These are phyloP conservation scores for Resseliella maxima DNA, from an alignment of 2,888 invertebrate genomes.

Conservation along the genomic window DNA sequence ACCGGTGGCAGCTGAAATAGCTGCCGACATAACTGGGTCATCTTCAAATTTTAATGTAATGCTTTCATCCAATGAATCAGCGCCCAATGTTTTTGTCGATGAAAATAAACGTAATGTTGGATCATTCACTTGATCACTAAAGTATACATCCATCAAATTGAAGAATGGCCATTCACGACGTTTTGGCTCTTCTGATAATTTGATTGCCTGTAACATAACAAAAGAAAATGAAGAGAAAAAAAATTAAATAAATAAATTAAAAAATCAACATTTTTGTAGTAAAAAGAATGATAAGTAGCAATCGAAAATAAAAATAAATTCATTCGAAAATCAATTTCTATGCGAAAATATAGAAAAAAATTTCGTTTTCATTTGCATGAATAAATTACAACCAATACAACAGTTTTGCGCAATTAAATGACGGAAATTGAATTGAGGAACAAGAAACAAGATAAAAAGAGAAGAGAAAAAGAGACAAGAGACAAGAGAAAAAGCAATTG, in stretches of 20 bases:
- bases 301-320: not conserved
- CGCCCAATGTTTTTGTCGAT: conserved; percentile 66
- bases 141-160: conserved; percentile 68
- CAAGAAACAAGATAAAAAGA: not conserved
- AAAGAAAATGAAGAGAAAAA: conserved; percentile 55
- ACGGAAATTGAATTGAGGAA: not conserved
- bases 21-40: conserved; percentile 67
- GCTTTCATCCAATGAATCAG: conserved; percentile 67
- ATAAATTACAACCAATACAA: not conserved
- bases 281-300: not conserved
- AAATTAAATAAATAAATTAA: not conserved
- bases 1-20: conserved; percentile 67
- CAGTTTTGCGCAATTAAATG: not conserved
- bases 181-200: conserved; percentile 68
- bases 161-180: conserved; percentile 68
- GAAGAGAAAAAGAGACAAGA: not conserved
- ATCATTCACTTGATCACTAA: conserved; percentile 68
- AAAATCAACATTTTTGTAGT: not conserved
- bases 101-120: conserved; percentile 68
- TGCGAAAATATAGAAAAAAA: too few species aligned
- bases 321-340: not conserved
- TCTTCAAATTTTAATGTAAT: conserved; percentile 65
- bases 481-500: not conserved
- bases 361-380: conserved; percentile 48
- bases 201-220: conserved; percentile 64